phyloP scores from a whole-genome alignment of 92 coral and sea anemone genomes.

The Desmophyllum pertusum region DNA sequence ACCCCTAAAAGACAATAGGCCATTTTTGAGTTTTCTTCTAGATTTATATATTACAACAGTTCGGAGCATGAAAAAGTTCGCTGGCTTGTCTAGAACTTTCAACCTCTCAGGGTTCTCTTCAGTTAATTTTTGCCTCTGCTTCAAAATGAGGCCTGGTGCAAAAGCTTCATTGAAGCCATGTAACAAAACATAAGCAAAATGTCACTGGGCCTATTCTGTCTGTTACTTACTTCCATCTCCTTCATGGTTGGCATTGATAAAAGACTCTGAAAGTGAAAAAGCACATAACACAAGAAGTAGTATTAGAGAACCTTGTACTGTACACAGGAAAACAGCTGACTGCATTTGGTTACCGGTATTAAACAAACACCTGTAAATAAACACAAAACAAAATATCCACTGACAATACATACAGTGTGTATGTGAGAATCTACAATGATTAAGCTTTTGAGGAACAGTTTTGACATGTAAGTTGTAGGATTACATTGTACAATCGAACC shows the following conservation, averaged over 20 bases:
- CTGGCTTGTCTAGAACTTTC: too few species aligned
- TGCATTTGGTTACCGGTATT: background rate
- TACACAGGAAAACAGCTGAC: background rate
- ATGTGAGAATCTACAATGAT: background rate
- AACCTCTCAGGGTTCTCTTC: too few species aligned
- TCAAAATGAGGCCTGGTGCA: too few species aligned
- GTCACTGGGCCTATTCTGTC: too few species aligned
- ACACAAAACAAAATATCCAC: background rate
- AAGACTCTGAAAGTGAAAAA: slow-evolving; percentile 65
- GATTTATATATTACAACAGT: too few species aligned
- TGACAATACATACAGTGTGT: background rate
- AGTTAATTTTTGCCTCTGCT: too few species aligned
- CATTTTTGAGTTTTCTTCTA: too few species aligned
- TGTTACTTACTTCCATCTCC: slow-evolving; percentile 82
- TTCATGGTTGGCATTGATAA: slow-evolving; percentile 91
- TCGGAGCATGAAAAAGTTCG: too few species aligned
- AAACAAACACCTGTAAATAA: background rate
- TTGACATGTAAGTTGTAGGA: too few species aligned
- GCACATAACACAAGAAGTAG: background rate
- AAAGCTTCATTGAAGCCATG: too few species aligned
- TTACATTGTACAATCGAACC: too few species aligned
- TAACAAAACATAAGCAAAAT: background rate
- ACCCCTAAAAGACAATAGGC: too few species aligned
- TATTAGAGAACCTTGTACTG: background rate
- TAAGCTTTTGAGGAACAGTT: background rate